These are phyloP conservation scores for Drosophila sechellia DNA, from an alignment of 1,140 invertebrate genomes.

Conservation along the genomic window DNA sequence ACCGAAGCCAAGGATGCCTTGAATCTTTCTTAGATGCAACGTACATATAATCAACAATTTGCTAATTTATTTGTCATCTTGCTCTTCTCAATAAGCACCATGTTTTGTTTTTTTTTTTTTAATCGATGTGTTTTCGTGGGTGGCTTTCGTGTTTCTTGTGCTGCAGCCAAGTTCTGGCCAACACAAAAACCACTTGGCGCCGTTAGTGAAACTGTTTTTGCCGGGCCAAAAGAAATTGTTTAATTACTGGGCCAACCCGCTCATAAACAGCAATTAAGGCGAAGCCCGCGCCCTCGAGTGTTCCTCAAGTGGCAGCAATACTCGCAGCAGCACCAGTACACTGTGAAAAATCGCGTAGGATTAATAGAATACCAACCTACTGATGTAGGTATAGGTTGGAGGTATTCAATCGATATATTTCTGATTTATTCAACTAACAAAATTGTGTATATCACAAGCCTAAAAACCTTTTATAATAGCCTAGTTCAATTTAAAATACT, in stretches of 20 bases:
- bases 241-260: slow-evolving; percentile 74
- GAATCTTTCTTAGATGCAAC: neutral
- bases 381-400: too few species aligned
- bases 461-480: too few species aligned
- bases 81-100: slow-evolving; percentile 36
- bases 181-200: neutral
- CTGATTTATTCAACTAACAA: too few species aligned
- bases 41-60: slow-evolving; percentile 35
- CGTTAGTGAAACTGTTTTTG: slow-evolving; percentile 11
- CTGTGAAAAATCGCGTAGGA: neutral
- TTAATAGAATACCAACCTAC: too few species aligned
- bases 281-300: slow-evolving; percentile 34
- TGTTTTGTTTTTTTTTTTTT: slow-evolving; percentile 34
- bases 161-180: neutral
- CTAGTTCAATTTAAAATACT: too few species aligned
- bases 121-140: slow-evolving; percentile 6
- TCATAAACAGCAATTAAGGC: slow-evolving; percentile 79
- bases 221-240: slow-evolving; percentile 56
- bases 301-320: slow-evolving; percentile 34
- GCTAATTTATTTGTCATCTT: slow-evolving; percentile 45
- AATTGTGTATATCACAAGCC: too few species aligned
- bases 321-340: slow-evolving; percentile 1
- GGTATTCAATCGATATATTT: too few species aligned
- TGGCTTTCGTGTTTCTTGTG: neutral
- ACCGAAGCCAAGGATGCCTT: slow-evolving; percentile 26